These are phyloP conservation scores for Nyctereutes procyonoides DNA, from an alignment of 2,113 vertebrate genomes.

Conservation along the genomic window DNA sequence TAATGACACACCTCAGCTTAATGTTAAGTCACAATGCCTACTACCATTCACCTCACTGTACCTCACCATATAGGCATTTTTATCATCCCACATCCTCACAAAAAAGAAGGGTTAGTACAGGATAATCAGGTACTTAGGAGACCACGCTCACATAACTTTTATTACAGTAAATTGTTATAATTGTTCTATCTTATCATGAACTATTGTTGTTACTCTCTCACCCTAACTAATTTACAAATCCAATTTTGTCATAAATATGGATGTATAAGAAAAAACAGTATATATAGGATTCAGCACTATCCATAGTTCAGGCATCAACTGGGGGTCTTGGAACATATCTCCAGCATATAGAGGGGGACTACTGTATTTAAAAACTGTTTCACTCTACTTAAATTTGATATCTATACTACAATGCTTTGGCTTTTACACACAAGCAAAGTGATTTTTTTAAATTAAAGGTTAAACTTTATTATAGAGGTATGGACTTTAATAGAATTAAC, in stretches of 20 bases:
- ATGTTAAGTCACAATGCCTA: not conserved
- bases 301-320: not conserved
- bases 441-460: not conserved
- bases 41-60: not conserved
- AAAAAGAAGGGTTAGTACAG: not conserved
- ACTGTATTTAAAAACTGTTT: not conserved
- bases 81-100: not conserved
- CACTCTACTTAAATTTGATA: not conserved
- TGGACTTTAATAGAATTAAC: not conserved
- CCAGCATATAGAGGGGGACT: not conserved
- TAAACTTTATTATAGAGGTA: not conserved
- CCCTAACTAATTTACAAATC: not conserved
- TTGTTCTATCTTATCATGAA: not conserved
- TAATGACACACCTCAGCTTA: not conserved
- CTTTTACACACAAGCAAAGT: constrained; percentile 16
- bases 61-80: not conserved
- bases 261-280: not conserved
- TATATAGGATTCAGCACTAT: not conserved
- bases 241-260: not conserved
- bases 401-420: not conserved
- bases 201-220: not conserved
- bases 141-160: not conserved
- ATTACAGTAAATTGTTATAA: not conserved
- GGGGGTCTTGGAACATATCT: not conserved
- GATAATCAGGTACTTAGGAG: not conserved